Percentiles rank a stretch among this genome's conserved stretches.
Evolutionary conservation across 2,797 vertebrate genomes (phyloP).

Genomic region (Pelochelys cantorii): DNA sequence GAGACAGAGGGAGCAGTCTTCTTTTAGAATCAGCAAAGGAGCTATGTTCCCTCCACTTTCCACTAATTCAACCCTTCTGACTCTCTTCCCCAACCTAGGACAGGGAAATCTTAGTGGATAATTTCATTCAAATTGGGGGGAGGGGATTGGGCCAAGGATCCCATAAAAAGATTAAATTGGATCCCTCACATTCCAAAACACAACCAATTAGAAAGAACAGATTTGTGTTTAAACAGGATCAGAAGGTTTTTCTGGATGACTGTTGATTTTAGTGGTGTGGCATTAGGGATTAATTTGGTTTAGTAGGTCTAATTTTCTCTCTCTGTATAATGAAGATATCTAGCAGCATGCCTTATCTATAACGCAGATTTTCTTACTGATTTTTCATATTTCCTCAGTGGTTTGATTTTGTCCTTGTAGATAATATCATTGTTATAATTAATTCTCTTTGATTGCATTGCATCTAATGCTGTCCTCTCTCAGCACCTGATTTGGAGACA

Average conservation of each 20-base stretch:
- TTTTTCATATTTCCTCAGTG: not conserved
- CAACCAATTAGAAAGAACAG: not conserved
- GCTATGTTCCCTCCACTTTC: not conserved
- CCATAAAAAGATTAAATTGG: not conserved
- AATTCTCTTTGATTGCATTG: not conserved
- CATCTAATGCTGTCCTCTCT: not conserved
- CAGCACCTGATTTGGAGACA: not conserved
- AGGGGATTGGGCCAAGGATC: not conserved
- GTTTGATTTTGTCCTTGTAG: not conserved
- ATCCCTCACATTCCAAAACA: not conserved
- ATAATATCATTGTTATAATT: not conserved
- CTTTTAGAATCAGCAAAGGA: not conserved
- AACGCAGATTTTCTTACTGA: not conserved
- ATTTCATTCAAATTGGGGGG: not conserved
- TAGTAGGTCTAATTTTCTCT: not conserved
- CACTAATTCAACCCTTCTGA: fast-evolving
- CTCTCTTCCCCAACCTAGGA: not conserved
- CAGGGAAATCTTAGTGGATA: not conserved
- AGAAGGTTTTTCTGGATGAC: not conserved
- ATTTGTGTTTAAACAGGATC: not conserved
- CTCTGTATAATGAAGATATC: not conserved
- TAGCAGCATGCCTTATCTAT: not conserved
- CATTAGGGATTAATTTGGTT: not conserved
- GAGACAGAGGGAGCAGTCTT: not conserved
- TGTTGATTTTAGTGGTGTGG: not conserved